These are phyloP conservation scores for Abscondita cerata DNA, from an alignment of 2,888 invertebrate genomes.

Conservation along the genomic window DNA sequence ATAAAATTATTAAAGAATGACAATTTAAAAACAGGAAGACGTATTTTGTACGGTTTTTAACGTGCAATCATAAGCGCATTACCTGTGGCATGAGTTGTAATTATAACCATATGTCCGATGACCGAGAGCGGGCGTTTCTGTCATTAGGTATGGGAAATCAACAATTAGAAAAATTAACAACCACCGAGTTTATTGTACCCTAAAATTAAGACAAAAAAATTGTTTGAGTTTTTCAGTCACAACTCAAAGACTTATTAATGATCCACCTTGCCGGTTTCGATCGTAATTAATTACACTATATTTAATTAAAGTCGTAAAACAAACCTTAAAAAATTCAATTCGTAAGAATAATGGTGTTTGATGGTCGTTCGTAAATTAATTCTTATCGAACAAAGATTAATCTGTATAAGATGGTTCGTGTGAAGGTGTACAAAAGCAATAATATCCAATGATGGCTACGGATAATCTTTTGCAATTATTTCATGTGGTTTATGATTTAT, in stretches of 20 bases:
- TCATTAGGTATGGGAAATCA: conserved; percentile 52
- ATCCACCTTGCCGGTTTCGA: conserved; percentile 4
- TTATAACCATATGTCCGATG: conserved; percentile 58
- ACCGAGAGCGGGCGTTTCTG: conserved; percentile 47
- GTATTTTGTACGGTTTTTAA: conserved; percentile 60
- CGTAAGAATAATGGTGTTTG: conserved; percentile 9
- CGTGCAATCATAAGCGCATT: conserved; percentile 55
- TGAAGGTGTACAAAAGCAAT: conserved; percentile 16
- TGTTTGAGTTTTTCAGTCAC: conserved; percentile 11
- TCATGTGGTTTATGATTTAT: conserved; percentile 39
- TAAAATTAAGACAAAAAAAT: conserved; percentile 16
- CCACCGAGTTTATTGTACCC: conserved; percentile 36
- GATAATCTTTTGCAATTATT: conserved; percentile 37
- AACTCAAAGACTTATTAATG: conserved; percentile 9
- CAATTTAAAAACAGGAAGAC: conserved; percentile 59
- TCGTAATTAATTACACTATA: conserved; percentile 17
- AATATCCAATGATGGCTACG: conserved; percentile 35
- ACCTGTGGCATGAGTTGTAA: conserved; percentile 55
- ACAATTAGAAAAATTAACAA: conserved; percentile 54
- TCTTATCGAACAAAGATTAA: conserved; percentile 24
- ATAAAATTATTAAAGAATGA: conserved; percentile 60
- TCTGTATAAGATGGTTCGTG: conserved; percentile 12
- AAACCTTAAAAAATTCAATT: conserved; percentile 11
- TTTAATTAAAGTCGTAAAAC: not conserved
- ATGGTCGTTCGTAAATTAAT: conserved; percentile 28